Percentiles rank a stretch among this genome's conserved stretches.
Conservation (phyloP, 2,797 vertebrate species). For the Anas capensis region DNA sequence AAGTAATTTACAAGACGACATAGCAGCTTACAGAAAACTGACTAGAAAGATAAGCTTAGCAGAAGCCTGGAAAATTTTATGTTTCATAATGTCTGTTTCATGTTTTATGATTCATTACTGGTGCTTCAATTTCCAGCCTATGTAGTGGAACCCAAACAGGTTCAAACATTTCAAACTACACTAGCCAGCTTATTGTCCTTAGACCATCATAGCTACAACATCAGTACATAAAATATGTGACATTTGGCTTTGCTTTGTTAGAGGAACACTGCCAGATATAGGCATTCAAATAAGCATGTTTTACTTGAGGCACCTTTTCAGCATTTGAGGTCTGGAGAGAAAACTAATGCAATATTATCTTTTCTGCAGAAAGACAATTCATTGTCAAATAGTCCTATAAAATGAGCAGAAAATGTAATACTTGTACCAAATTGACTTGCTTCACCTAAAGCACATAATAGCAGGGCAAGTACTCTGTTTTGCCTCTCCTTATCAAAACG, state of each 20-base stretch:
- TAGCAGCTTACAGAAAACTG: not conserved
- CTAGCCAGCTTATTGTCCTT: not conserved
- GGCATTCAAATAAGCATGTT: not conserved
- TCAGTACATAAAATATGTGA: not conserved
- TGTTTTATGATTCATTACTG: not conserved
- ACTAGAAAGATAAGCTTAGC: not conserved
- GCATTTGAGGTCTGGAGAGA: not conserved
- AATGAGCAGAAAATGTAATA: not conserved
- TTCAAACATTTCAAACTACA: not conserved
- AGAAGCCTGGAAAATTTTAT: not conserved
- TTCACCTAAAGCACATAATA: not conserved
- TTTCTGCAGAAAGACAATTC: not conserved
- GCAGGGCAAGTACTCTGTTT: not conserved
- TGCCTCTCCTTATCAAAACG: not conserved
- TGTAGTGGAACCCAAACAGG: not conserved
- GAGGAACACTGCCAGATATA: not conserved
- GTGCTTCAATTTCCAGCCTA: not conserved
- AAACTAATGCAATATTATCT: not conserved
- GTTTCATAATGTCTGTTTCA: not conserved
- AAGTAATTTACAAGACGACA: not conserved
- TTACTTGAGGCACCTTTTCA: not conserved
- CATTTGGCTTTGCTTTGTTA: not conserved
- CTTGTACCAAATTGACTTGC: not conserved
- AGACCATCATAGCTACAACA: not conserved
- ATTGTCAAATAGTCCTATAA: not conserved